Base-by-base conservation (phyloP, 2,797 vertebrate genomes). In the Valencia hispanica region DNA sequence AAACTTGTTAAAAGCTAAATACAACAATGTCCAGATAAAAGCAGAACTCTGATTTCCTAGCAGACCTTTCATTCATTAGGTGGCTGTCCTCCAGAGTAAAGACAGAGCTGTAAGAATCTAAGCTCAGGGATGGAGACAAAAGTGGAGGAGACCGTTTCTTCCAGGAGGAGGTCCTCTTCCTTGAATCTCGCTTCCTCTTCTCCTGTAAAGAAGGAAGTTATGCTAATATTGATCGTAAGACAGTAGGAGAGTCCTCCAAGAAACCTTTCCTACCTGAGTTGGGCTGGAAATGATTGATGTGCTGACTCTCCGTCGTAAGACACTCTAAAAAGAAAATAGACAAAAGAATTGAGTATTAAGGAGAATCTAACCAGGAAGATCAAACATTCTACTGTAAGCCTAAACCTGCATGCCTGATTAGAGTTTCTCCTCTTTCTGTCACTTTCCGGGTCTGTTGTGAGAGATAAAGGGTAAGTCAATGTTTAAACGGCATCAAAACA, bases 271-370 rank as follows among this genome's bases (percentile, higher is more conserved):
- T 83, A 97, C 96, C 93, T 93, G 86, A 79, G 79, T 81, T 84
- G 94, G 92, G 75, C 81, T 93, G 57, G 94, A 90, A 88, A 97
- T 94, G 11, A 97, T 74, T 0, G 96, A 94, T 0, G 95, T 81
- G 70, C 96, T 96, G 91, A 97, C 89, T 61, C 96, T 93, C 63
- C 94, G 93, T 3, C 96, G 95, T 12, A 86, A 43, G 15, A 72
- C 82, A 1, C 73, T 90, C 96, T 96, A 75, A 73, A 22, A 68
- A 32, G 51, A 57, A 53, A 74, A 53, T 15, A 50, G 18, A 47
- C 22, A 41, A 55, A 4, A 45, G n/a, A n/a, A 36, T 36, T 32
- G 25, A 20, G 61, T 75, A 66, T 11, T 34, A 80, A 77, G 70
- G 4, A 0, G 86, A 82, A 89, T 20, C 82, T 65, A 51, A 74